Percentiles rank a stretch among this genome's conserved stretches.
These are phyloP conservation scores for Acanthis flammea DNA, from an alignment of 2,797 vertebrate species.

Conservation along the genomic window DNA sequence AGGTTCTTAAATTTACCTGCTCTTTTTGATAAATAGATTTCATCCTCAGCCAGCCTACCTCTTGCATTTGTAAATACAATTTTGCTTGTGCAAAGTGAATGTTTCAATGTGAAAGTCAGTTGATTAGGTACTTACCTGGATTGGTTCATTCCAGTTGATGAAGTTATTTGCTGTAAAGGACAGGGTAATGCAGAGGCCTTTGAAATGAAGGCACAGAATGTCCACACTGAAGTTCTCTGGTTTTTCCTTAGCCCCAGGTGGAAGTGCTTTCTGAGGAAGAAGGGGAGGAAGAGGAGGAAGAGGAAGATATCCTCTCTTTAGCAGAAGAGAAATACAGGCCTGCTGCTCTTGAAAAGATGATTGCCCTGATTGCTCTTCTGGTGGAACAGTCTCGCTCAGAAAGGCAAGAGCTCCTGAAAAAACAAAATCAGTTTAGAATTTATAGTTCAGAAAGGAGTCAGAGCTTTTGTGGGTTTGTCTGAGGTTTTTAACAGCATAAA, in stretches of 20 bases:
- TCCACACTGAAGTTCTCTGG: background rate
- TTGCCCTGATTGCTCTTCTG: constrained; percentile 94
- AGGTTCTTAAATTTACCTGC: background rate
- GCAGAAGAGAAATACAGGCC: constrained; percentile 98
- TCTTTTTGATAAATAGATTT: background rate
- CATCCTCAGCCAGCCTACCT: background rate
- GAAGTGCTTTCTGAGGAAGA: constrained; percentile 98
- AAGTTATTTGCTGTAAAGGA: background rate
- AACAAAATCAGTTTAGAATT: background rate
- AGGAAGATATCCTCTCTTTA: constrained; percentile 96
- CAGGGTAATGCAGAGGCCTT: background rate
- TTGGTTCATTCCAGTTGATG: background rate
- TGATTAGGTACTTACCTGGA: background rate
- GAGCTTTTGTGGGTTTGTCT: background rate
- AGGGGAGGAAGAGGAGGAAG: constrained; percentile 95
- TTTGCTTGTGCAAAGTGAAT: background rate
- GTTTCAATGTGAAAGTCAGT: background rate
- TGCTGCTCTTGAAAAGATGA: constrained; percentile 98
- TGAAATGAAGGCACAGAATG: background rate
- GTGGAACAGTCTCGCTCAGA: constrained; percentile 98
- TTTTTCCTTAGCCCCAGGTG: constrained; percentile 86
- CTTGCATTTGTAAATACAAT: background rate
- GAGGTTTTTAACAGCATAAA: background rate
- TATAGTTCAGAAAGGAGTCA: background rate
- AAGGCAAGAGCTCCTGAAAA: constrained; percentile 78